Evolutionary conservation across 2,888 invertebrate species (phyloP), one percentile per base, ranked within the genome.

Genomic region (Encarsia formosa): DNA sequence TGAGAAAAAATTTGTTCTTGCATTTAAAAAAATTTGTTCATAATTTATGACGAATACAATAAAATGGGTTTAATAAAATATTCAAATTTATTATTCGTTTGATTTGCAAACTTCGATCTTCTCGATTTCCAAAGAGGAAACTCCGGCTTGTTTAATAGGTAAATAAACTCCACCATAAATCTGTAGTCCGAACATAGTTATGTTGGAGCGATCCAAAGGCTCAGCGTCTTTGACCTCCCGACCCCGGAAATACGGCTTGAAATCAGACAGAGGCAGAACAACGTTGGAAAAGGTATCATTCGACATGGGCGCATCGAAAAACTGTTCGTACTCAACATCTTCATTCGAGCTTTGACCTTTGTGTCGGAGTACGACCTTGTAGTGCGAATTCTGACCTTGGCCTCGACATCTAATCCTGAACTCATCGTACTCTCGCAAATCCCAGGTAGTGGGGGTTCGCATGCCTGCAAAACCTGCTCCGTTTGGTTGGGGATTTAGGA

Each of bases 391-490:
- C 55, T 76, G 75, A 1, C 84, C 84, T 63, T 83, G 84, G 1
- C 78, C 80, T 56, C 83, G 76, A 58, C 81, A 81, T 52, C 69
- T 71, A 9, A 84, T 68, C 63, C 78, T 76, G 18, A 85, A 67
- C 56, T 76, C 76, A 1, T 74, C 71, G 59, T 75, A 77, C 9
- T 73, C 75, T 0, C 75, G 73, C 5, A 85, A 69, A 64, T 85
- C 70, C 50, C 81, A 76, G 19, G 73, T 65, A 8, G 75, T 76
- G 13, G 73, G 62, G n/a, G 76, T 78, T 55, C 80, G 69, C 55
- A 82, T 76, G 11, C 84, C 85, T 24, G 83, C 84, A 67, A 85
- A 85, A 2, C 83, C 82, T 19, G 85, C 85, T 1, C 85, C 85
- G 59, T 85, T 84, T 8, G 78, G 75, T 70, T 84, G 84, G 4